These are phyloP conservation scores for Salvelinus namaycush DNA, from an alignment of 2,113 vertebrate genomes.

Conservation along the genomic window DNA sequence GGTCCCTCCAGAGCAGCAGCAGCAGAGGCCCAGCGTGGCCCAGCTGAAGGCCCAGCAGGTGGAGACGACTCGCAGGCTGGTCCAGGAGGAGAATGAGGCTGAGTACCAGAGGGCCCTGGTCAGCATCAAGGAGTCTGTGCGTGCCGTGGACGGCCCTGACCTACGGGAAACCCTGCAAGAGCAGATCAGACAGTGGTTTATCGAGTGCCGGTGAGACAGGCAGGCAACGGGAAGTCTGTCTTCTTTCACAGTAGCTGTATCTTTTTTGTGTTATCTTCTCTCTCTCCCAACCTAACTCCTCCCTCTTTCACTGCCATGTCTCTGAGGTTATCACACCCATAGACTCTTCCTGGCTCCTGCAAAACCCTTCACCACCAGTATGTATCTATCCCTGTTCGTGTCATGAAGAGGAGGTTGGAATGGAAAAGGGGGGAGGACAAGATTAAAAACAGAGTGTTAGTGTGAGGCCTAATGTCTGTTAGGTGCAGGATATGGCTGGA, in stretches of 20 bases:
- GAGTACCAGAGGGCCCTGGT: constrained; percentile 68
- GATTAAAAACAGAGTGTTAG: neutral
- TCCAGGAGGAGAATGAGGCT: constrained; percentile 60
- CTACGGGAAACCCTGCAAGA: constrained; percentile 77
- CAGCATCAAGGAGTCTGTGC: constrained; percentile 69
- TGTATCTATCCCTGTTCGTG: neutral
- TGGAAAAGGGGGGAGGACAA: neutral
- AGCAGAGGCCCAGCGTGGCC: constrained; percentile 35
- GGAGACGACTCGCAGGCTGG: constrained; percentile 35
- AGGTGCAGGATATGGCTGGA: too few relatives aligned
- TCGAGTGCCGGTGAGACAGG: constrained; percentile 78
- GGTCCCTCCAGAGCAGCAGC: constrained; percentile 67
- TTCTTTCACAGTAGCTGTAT: neutral
- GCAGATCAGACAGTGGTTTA: constrained; percentile 84
- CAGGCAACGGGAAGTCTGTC: neutral
- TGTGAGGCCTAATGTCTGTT: too few relatives aligned
- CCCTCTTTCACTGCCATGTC: neutral
- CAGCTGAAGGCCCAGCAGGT: constrained; percentile 40
- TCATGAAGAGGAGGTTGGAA: neutral
- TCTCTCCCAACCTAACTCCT: neutral
- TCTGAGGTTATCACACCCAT: neutral
- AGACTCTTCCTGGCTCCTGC: neutral
- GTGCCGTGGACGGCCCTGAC: constrained; percentile 60
- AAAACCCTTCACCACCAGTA: neutral
- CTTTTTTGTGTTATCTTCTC: neutral